Evolutionary conservation across 2,113 vertebrate genomes (phyloP).

Genomic region (Nesogale talazaci): DNA sequence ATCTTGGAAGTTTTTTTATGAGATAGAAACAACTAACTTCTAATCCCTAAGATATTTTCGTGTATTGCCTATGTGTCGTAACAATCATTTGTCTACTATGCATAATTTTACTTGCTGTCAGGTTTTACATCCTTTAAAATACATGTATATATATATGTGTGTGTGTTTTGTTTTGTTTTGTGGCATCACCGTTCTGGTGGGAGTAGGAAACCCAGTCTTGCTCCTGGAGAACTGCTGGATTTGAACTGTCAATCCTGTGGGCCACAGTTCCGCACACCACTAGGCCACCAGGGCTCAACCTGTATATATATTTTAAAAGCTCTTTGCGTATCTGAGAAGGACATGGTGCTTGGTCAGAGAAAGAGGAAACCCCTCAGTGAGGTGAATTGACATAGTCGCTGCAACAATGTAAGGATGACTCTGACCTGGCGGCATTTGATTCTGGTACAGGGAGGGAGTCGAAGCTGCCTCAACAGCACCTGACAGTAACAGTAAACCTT

Average conservation of each 20-base stretch:
- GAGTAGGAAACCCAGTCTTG: no score
- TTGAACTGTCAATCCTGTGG: no score
- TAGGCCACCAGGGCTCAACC: no score
- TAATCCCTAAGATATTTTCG: slow-evolving; percentile 5
- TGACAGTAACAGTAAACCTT: background rate
- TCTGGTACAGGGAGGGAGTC: background rate
- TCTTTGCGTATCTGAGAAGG: background rate
- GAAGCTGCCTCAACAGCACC: background rate
- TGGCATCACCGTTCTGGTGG: no score
- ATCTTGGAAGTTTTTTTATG: no score
- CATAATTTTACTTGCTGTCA: background rate
- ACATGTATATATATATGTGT: no score
- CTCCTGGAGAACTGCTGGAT: no score
- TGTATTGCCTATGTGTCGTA: background rate
- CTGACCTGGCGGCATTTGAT: background rate
- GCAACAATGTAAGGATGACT: background rate
- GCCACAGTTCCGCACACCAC: no score
- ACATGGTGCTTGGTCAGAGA: background rate
- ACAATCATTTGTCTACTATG: background rate
- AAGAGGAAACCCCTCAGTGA: background rate
- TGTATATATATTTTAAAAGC: background rate
- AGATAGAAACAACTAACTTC: background rate
- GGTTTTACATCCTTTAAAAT: background rate
- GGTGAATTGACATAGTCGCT: background rate
- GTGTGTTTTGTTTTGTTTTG: no score